Base-by-base conservation (phyloP, 2,113 vertebrate genomes). In the Struthidea cinerea region DNA sequence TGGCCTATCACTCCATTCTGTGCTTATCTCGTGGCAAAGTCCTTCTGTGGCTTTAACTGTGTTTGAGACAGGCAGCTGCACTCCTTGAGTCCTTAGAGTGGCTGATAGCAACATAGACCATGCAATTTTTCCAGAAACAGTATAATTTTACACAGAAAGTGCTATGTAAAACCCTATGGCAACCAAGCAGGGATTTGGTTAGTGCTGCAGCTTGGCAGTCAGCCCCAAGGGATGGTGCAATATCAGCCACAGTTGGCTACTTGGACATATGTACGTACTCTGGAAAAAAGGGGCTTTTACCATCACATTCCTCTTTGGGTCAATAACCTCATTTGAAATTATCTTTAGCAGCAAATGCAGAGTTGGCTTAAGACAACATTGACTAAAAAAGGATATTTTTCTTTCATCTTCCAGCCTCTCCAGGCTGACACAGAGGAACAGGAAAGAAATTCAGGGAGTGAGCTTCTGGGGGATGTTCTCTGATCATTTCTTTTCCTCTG, bases 91-190 rank as follows among this genome's bases (percentile, higher is more conserved):
- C 17, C 41, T 71, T 35, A 24, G 20, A 64, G 65, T 44, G 9
- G 8, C 15, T 69, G 49, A 35, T 37, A 67, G 16, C 44, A 8
- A 16, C 32, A 50, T 1, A 56, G 23, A 21, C 27, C 6, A 47
- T 28, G 2, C 20, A 0, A 0, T 83, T 85, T 39, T 60, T 37
- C 23, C 22, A 49, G 60, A 63, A 71, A 52, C 1, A 4, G 13
- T 68, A 12, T 16, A 23, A 41, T 77, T 84, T 81, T 75, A 52
- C 12, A 47, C 28, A 74, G 27, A 59, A 89, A 70, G 3, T 0
- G 0, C 8, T 41, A 23, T 3, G 18, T 37, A 83, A 82, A 75
- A 47, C 7, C 13, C 60, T 42, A 9, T 8, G 21, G 52, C 52
- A 44, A 60, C 21, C 6, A 79, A 52, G 21, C 9, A 76, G 24